Base-by-base conservation (phyloP, 2,797 vertebrate genomes). In the Silurus aristotelis region DNA sequence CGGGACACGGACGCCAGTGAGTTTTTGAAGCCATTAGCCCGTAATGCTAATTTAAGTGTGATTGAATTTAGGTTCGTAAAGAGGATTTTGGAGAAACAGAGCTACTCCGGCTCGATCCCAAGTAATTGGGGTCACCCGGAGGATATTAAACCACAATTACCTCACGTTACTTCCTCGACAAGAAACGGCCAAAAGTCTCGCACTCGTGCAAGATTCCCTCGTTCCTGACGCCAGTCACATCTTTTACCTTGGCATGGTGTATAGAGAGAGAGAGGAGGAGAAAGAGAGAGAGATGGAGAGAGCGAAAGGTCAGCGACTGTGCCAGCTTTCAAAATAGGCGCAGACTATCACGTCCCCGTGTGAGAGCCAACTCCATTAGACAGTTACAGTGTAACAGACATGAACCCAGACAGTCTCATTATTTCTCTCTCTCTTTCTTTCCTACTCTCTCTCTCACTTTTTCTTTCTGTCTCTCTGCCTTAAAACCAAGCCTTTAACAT, bases 21-120 rank as follows among this genome's bases (percentile, higher is more conserved):
- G 5, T 81, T 81, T 68, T 13, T 3, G 38, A 38, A 6, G 9
- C 64, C 80, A 56, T 81, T 81, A 81, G 17, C 46, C 48, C 17
- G 31, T 81, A 68, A 68, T 81, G 80, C 63, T 81, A 68, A 81
- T 68, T 56, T 68, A 68, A 81, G 25, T 81, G 64, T 55, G 64
- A 81, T 81, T 68, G 64, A 81, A 81, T 81, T 81, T 81, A 81
- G 79, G 10, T 63, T 55, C 63, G 55, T 67, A 81, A 81, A 67
- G 64, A 68, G 14, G 63, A 20, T 56, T 81, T 78, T 80, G 55
- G 48, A 48, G 4, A 2, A 68, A 55, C 25, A 17, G 10, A 55
- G 64, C 80, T 55, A 68, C 80, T 67, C 64, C 7, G 25, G 46
- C 13, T 55, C 56, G 64, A 67, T 68, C 80, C 48, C 1, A 68